phyloP scores from a whole-genome alignment of 2,113 vertebrate genomes.

The Glaucomys volans region DNA sequence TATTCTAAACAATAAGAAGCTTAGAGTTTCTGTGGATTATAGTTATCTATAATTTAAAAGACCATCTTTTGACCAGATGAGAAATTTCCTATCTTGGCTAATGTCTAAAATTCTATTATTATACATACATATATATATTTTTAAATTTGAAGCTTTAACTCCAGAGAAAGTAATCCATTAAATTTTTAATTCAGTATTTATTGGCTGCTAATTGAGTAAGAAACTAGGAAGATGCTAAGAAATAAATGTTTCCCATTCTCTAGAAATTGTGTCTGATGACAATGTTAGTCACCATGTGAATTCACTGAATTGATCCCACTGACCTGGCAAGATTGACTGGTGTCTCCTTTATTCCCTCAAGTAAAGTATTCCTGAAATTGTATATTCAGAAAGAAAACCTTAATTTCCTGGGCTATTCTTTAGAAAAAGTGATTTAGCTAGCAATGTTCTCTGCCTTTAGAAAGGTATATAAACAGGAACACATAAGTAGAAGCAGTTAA shows the following conservation, averaged over 20 bases:
- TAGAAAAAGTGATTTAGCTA: background rate
- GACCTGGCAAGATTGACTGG: background rate
- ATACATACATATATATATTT: background rate
- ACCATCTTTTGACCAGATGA: background rate
- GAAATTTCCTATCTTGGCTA: background rate
- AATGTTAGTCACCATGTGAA: background rate
- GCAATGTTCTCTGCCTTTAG: background rate
- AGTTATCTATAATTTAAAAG: background rate
- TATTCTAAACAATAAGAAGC: background rate
- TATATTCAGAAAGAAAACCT: background rate
- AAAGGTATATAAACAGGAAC: background rate
- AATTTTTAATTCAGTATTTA: background rate
- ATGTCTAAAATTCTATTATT: background rate
- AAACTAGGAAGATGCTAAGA: background rate
- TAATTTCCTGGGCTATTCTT: background rate
- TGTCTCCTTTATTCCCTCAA: background rate
- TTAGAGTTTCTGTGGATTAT: slow-evolving; percentile 1
- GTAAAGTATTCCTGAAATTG: background rate
- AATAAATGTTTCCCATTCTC: background rate
- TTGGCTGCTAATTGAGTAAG: background rate
- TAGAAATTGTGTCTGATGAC: background rate
- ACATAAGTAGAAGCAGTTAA: background rate
- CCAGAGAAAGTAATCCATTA: background rate
- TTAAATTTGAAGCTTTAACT: background rate
- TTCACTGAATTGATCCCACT: background rate